Evolutionary conservation across 1,140 invertebrate genomes (phyloP).

Genomic region (Halictus rubicundus): DNA sequence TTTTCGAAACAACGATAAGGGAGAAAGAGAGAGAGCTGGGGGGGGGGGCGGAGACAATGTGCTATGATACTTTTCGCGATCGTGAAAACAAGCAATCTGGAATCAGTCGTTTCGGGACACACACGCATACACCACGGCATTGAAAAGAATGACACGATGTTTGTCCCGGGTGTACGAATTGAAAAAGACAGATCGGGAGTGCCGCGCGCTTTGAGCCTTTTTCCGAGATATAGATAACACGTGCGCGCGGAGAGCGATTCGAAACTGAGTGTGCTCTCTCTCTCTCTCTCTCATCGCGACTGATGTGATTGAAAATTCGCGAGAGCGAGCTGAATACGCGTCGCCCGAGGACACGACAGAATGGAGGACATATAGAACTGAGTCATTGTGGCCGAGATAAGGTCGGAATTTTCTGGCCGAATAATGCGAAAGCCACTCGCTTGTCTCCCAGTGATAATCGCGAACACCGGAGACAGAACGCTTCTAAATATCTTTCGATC

Average conservation of each 20-base stretch:
- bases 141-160: no score
- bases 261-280: background rate
- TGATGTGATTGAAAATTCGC: slow-evolving; percentile 37
- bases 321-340: background rate
- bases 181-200: slow-evolving; percentile 20
- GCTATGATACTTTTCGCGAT: background rate
- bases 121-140: no score
- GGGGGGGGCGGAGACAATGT: no score
- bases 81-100: no score
- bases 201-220: no score
- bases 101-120: no score
- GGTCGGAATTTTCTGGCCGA: slow-evolving; percentile 34
- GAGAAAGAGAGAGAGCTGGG: background rate
- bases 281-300: background rate
- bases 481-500: background rate
- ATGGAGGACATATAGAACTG: background rate
- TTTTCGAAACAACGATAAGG: no score
- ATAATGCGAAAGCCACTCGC: slow-evolving; percentile 37
- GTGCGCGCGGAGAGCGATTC: slow-evolving; percentile 23
- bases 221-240: slow-evolving; percentile 33
- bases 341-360: no score
- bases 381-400: slow-evolving; percentile 43
- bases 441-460: slow-evolving; percentile 21
- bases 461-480: slow-evolving; percentile 5
- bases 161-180: background rate